Base-by-base conservation (phyloP, 1,140 invertebrate species). In the Drosophila lacertosa region DNA sequence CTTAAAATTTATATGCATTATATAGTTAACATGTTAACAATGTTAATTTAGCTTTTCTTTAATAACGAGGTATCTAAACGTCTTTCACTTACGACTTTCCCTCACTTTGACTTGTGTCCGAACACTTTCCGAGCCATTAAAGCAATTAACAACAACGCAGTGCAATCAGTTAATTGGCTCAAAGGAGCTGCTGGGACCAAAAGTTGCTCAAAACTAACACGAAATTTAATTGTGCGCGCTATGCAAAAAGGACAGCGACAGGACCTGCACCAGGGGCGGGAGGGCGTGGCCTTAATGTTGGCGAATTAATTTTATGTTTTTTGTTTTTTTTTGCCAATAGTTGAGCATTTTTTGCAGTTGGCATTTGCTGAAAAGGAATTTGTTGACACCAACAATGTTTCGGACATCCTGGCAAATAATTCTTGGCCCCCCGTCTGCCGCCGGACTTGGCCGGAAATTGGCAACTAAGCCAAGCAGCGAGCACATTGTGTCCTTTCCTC, bases 381-480 rank as follows among this genome's bases (percentile, higher is more conserved):
- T 86, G 76, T 70, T 86, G 86, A 90, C 88, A 90, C 81, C 82
- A 86, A 89, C 88, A 89, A 90, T 89, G 86, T 90, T 89, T 89
- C 82, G 86, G 76, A 89, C 86, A 90, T 89, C 86, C 86, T 82
- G 86, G 72, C 67, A 86, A 89, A 89, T 89, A 82, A 90, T 80
- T 86, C 78, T 89, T 76, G 57, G 58, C 20, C 18, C 20, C 18
- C 11, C 22, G 54, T 35, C 55, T 45, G 29, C 22, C 26, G n/a
- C 24, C 13, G 9, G 22, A 16, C 15, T 53, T 42, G 24, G 40
- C 60, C 63, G 83, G 78, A 89, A 89, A 89, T 89, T 89, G 86
- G 81, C 86, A 89, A 77, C 66, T 82, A 82, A 74, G 57, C 47
- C 70, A 79, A 77, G 67, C 71, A 58, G 44, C 62, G 44, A 72